These are phyloP conservation scores for Cryptotis parvus DNA, from an alignment of 2,113 vertebrate genomes.

Conservation along the genomic window DNA sequence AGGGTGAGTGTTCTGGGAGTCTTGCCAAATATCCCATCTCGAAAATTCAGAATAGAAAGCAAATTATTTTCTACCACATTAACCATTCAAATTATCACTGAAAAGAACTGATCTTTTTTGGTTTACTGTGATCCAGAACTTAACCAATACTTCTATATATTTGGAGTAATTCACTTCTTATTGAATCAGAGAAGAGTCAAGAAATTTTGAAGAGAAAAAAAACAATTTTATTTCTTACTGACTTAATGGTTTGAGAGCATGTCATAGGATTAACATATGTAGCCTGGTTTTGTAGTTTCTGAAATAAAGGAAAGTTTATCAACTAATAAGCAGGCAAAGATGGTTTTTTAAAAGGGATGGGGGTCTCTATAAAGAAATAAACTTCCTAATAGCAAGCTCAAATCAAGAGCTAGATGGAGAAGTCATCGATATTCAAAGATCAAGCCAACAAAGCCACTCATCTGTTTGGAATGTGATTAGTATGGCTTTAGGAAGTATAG, in stretches of 20 bases:
- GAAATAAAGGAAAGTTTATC: slow-evolving; percentile 11
- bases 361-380: background rate
- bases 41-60: slow-evolving; percentile 16
- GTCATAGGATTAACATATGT: background rate
- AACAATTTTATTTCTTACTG: slow-evolving; percentile 14
- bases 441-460: background rate
- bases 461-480: background rate
- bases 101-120: slow-evolving; percentile 3
- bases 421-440: background rate
- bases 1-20: background rate
- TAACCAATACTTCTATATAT: background rate
- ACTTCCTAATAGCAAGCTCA: background rate
- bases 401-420: background rate
- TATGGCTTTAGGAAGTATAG: background rate
- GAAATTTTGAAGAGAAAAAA: slow-evolving; percentile 57
- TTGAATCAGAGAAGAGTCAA: slow-evolving; percentile 1
- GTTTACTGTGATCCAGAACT: background rate
- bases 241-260: background rate
- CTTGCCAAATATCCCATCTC: slow-evolving; percentile 29
- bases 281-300: slow-evolving; percentile 29
- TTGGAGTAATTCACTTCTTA: background rate
- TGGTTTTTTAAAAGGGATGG: background rate
- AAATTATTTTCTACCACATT: slow-evolving; percentile 53
- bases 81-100: slow-evolving; percentile 56
- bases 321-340: slow-evolving; percentile 2